A percentile compares a stretch with the other conserved stretches of the same genome.
Conservation (phyloP, 1,140 invertebrate species). For the Drosophila ananassae region DNA sequence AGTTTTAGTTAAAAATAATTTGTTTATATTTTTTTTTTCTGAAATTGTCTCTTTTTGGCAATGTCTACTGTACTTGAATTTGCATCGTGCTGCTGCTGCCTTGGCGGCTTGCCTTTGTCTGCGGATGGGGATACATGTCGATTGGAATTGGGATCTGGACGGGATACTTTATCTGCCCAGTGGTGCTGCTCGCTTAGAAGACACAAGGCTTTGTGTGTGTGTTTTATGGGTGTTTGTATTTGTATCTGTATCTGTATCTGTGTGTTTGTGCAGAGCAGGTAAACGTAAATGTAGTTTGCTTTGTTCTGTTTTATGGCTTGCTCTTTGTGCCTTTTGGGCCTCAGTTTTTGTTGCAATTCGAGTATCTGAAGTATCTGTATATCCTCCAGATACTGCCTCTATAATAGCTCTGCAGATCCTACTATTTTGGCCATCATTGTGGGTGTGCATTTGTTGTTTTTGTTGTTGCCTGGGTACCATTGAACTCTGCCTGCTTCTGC, state of each 20-base stretch:
- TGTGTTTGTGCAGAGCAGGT: conserved; percentile 30
- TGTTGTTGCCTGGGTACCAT: conserved; percentile 66
- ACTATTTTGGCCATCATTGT: conserved; percentile 6
- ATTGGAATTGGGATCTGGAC: conserved; percentile 20
- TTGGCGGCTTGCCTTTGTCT: conserved; percentile 49
- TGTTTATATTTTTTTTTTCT: too few species aligned
- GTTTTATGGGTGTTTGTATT: neutral
- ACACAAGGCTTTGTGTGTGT: conserved; percentile 1
- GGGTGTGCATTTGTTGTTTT: conserved; percentile 14
- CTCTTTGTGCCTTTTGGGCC: conserved; percentile 55
- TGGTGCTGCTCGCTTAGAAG: conserved; percentile 39
- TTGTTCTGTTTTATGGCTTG: conserved; percentile 60
- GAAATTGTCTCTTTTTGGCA: neutral
- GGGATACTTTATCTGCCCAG: conserved; percentile 48
- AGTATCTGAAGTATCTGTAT: conserved; percentile 11
- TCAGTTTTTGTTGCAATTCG: conserved; percentile 30
- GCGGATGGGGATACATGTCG: conserved; percentile 1
- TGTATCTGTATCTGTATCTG: neutral
- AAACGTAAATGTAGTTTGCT: conserved; percentile 50
- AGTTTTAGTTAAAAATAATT: too few species aligned
- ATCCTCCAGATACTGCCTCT: conserved; percentile 10
- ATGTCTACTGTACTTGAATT: conserved; percentile 39
- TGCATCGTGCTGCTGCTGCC: conserved; percentile 50
- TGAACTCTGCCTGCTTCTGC: conserved; percentile 70
- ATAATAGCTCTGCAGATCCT: neutral